Conservation (phyloP, 2,888 invertebrate genomes). For the Cylindroiulus punctatus region DNA sequence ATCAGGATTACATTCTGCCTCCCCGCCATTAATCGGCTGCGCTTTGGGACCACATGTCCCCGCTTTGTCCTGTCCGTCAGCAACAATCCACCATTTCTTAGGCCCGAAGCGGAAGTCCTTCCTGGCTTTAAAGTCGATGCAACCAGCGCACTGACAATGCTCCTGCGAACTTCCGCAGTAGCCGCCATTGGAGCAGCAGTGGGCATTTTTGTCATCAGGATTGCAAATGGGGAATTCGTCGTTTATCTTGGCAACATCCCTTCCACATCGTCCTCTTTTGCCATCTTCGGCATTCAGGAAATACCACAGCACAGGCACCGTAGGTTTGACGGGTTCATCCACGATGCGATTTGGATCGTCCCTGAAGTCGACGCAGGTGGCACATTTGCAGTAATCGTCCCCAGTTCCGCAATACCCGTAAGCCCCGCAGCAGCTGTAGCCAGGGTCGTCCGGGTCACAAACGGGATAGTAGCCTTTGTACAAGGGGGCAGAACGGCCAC, state of each 20-base stretch:
- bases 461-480: slow-evolving; percentile 63
- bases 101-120: not conserved
- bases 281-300: slow-evolving; percentile 6
- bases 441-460: slow-evolving; percentile 64
- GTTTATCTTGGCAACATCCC: not conserved
- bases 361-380: slow-evolving; percentile 59
- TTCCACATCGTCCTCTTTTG: not conserved
- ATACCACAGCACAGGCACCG: not conserved
- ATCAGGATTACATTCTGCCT: slow-evolving; percentile 6
- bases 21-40: not conserved
- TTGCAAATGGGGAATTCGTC: slow-evolving; percentile 22
- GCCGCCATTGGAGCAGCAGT: slow-evolving; percentile 49
- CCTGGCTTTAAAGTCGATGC: not conserved
- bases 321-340: not conserved
- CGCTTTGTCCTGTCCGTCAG: slow-evolving; percentile 12
- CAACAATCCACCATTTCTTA: slow-evolving; percentile 22
- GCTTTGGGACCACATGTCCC: not conserved
- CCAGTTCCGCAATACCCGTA: slow-evolving; percentile 64
- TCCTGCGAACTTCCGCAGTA: slow-evolving; percentile 49
- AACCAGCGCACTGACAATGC: not conserved
- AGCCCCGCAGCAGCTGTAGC: slow-evolving; percentile 63
- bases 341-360: not conserved
- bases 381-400: slow-evolving; percentile 63
- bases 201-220: slow-evolving; percentile 15
- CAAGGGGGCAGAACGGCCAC: slow-evolving; percentile 63